A percentile compares a stretch with the other conserved stretches of the same genome.
phyloP scores from a whole-genome alignment of 2,113 vertebrate species.

The Riparia riparia region DNA sequence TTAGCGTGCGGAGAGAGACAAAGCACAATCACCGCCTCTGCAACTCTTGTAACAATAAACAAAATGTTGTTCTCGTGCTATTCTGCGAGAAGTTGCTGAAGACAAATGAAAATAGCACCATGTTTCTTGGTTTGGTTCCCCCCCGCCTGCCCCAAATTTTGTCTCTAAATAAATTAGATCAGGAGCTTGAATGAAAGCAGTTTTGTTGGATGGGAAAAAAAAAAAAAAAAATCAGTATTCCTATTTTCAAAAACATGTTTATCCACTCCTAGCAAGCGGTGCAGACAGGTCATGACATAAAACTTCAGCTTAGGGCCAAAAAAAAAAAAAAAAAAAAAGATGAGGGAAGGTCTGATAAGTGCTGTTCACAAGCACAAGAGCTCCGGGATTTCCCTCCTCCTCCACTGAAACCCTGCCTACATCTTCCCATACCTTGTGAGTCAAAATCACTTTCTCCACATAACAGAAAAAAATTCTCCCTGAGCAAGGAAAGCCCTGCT shows the following conservation, averaged over 20 bases:
- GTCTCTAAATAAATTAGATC: not conserved
- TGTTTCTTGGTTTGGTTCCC: not conserved
- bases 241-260: not conserved
- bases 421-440: not conserved
- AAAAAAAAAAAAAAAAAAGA: not conserved
- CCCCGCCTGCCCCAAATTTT: fast-evolving
- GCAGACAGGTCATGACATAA: not conserved
- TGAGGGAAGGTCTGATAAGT: not conserved
- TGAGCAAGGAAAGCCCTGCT: not conserved
- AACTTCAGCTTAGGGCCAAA: not conserved
- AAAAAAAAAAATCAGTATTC: not conserved
- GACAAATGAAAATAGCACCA: not conserved
- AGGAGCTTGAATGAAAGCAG: not conserved
- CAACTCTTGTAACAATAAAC: not conserved
- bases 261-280: not conserved
- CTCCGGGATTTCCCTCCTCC: not conserved
- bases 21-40: not conserved
- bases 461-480: not conserved
- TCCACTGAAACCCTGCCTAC: not conserved
- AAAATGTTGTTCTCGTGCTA: not conserved
- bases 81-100: not conserved
- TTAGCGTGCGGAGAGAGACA: not conserved
- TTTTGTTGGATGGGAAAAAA: not conserved
- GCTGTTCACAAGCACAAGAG: not conserved
- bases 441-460: not conserved